These are phyloP conservation scores for Heterotilapia buettikoferi DNA, from an alignment of 2,113 vertebrate species.

Conservation along the genomic window DNA sequence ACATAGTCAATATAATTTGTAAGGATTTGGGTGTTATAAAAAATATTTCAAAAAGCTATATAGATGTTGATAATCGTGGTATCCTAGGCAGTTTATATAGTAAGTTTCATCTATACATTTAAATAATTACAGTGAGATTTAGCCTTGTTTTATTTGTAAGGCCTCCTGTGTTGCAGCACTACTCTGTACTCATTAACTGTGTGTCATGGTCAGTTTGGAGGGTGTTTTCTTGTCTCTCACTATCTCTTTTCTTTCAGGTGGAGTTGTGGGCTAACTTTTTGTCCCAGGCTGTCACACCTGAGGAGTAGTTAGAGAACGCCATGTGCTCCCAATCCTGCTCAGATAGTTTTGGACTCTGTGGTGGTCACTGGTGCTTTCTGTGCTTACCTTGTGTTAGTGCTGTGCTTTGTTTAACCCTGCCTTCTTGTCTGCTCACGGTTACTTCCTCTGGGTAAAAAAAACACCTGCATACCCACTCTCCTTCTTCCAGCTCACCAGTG, in stretches of 20 bases:
- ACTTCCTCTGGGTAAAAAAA: background rate
- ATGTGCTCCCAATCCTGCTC: background rate
- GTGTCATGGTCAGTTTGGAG: background rate
- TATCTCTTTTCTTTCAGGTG: background rate
- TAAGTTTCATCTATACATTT: background rate
- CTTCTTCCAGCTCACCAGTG: background rate
- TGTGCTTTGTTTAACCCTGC: background rate
- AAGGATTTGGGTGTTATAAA: background rate
- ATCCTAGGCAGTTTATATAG: background rate
- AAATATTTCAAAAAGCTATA: background rate
- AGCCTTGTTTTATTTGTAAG: background rate
- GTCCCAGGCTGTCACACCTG: background rate
- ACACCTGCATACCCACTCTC: background rate
- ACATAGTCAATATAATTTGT: background rate
- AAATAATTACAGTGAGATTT: background rate
- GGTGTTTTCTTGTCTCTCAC: background rate
- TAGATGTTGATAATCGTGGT: background rate
- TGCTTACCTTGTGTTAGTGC: background rate
- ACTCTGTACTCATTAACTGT: background rate
- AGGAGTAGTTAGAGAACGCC: background rate
- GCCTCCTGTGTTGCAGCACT: background rate
- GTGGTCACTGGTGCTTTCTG: background rate
- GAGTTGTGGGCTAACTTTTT: background rate
- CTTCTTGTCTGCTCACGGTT: background rate
- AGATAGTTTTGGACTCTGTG: background rate